phyloP scores from a whole-genome alignment of 2,113 vertebrate genomes.

The Chaetorhynchus papuensis region DNA sequence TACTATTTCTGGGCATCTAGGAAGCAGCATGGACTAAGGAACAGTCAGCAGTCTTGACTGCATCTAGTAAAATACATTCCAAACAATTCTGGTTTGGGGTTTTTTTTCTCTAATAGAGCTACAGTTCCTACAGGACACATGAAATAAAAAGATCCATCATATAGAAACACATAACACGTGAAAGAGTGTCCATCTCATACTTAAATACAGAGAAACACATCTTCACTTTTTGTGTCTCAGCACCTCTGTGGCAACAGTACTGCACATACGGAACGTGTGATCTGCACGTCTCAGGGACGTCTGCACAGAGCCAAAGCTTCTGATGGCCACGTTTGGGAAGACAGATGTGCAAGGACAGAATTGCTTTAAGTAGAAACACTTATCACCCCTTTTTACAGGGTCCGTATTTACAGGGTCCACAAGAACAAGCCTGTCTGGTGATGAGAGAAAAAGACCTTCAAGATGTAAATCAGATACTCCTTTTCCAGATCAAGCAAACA shows the following conservation, averaged over 20 bases:
- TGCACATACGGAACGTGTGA: accelerated
- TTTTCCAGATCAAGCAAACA: background rate
- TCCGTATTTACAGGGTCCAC: background rate
- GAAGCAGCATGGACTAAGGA: background rate
- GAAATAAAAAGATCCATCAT: background rate
- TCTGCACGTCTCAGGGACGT: accelerated
- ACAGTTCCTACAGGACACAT: accelerated
- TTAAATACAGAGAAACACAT: background rate
- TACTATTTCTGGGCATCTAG: background rate
- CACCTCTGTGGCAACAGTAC: background rate
- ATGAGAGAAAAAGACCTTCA: background rate
- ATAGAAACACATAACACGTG: background rate
- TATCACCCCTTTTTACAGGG: background rate
- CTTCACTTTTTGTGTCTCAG: background rate
- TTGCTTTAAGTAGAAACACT: background rate
- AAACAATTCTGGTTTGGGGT: background rate
- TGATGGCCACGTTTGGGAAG: background rate
- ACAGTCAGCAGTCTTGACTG: background rate
- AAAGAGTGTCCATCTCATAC: background rate
- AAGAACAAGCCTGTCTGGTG: background rate
- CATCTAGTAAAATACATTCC: background rate
- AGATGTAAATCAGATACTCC: background rate
- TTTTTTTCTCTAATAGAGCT: background rate
- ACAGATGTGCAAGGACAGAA: background rate
- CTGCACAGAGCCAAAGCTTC: background rate